Base-by-base conservation (phyloP, 2,797 vertebrate species). In the Malurus leucopterus region DNA sequence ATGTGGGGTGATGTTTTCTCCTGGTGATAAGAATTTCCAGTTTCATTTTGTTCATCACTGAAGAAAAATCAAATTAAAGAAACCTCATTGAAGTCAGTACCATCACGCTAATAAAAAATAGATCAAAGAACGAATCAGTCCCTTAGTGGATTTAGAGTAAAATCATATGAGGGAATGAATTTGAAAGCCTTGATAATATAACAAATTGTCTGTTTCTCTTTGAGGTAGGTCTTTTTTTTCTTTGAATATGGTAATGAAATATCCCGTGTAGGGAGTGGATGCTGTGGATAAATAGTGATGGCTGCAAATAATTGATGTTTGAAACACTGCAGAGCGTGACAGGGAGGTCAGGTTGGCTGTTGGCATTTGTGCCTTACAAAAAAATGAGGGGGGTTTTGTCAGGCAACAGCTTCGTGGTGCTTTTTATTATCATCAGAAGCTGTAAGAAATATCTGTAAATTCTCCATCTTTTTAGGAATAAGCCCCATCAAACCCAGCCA, bases 171-270 rank as follows among this genome's bases (percentile, higher is more conserved):
- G 69, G 72, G 84, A 91, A 70, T 86, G 75, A 71, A 71, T 85
- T 87, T 91, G 84, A 91, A 91, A 91, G 78, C 50, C 93, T 62
- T 85, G 82, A 91, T 90, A 93, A 80, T 80, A 77, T 80, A 91
- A 82, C 69, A 88, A 93, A 90, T 92, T 68, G 49, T 88, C 86
- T 87, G 24, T 83, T 87, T 70, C 73, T 84, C 30, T 81, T 88
- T 76, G 59, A 92, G 73, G 51, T 83, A 80, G 47, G 55, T 36
- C 44, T 58, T 77, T 80, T n/a, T 36, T 23, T 34, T 69, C 49
- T 81, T 74, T 64, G 65, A 55, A 53, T 65, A 57, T 59, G n/a
- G 24, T 77, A 23, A 57, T 59, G n/a, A 74, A 79, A 71, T 83
- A 21, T 23, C 72, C 44, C 32, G 4, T 29, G 29, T 61, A 29